These are phyloP conservation scores for Desoria tigrina DNA, from an alignment of 2,888 invertebrate genomes.

Conservation along the genomic window DNA sequence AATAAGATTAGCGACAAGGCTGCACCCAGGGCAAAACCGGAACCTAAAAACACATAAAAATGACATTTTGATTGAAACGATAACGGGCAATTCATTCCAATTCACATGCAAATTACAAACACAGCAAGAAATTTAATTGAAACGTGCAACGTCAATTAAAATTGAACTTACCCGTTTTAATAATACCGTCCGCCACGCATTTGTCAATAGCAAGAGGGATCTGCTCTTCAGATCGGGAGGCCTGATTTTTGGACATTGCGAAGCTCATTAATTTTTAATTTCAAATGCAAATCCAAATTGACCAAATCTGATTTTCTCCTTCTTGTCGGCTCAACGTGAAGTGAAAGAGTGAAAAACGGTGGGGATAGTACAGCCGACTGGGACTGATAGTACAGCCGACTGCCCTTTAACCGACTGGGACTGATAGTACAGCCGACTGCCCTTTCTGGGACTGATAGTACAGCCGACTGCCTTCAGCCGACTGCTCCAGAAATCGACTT, in stretches of 20 bases:
- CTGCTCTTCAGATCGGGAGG: constrained; percentile 37
- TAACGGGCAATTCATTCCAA: too few species aligned
- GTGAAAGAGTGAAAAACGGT: too few species aligned
- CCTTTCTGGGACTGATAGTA: too few species aligned
- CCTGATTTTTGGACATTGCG: constrained; percentile 11
- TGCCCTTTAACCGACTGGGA: too few species aligned
- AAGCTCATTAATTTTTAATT: background rate
- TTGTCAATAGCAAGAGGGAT: constrained; percentile 49
- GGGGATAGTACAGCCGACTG: too few species aligned
- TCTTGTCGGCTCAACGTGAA: too few species aligned
- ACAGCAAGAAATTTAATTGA: background rate
- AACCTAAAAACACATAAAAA: constrained; percentile 65
- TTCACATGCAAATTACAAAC: background rate
- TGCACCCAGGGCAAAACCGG: constrained; percentile 77
- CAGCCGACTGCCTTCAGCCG: too few species aligned
- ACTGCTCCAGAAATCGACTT: too few species aligned
- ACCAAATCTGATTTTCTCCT: too few species aligned
- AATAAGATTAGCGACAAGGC: constrained; percentile 81
- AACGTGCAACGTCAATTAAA: background rate
- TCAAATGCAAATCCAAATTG: too few species aligned
- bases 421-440: too few species aligned
- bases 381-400: too few species aligned
- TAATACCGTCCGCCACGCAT: constrained; percentile 49
- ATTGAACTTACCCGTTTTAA: constrained; percentile 45
- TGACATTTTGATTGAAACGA: background rate